Evolutionary conservation across 2,888 invertebrate species (phyloP).

Genomic region (Athrips mouffetella): DNA sequence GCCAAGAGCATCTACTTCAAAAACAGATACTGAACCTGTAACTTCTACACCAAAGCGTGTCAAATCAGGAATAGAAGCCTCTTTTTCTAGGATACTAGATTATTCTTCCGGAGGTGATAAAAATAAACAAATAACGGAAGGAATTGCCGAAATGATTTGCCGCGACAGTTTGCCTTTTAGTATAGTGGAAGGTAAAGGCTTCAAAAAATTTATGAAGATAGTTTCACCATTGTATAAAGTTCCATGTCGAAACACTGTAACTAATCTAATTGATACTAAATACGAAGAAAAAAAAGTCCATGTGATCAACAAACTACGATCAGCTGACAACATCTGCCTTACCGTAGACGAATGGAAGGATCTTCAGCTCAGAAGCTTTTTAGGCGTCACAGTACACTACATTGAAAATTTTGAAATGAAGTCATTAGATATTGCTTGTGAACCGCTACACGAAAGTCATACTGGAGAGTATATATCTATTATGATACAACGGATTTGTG

Average conservation of each 20-base stretch:
- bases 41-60: conserved; percentile 16
- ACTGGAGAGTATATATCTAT: conserved; percentile 27
- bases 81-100: conserved; percentile 18
- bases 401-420: conserved; percentile 27
- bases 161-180: conserved; percentile 25
- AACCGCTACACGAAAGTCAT: conserved; percentile 28
- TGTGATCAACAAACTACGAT: conserved; percentile 22
- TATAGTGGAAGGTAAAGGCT: conserved; percentile 24
- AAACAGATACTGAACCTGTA: conserved; percentile 5
- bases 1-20: conserved; percentile 13
- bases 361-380: conserved; percentile 24
- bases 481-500: conserved; percentile 22
- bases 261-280: conserved; percentile 24
- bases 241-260: conserved; percentile 29
- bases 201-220: conserved; percentile 23
- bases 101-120: conserved; percentile 16
- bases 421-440: conserved; percentile 30
- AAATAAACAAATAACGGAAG: conserved; percentile 16
- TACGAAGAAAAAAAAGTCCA: conserved; percentile 26
- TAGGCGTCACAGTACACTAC: conserved; percentile 23
- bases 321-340: conserved; percentile 18
- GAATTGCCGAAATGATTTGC: conserved; percentile 25
- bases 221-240: conserved; percentile 26
- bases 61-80: conserved; percentile 16
- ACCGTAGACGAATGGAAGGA: conserved; percentile 26